These are phyloP conservation scores for Lycaon pictus DNA, from an alignment of 2,113 vertebrate species.

Conservation along the genomic window DNA sequence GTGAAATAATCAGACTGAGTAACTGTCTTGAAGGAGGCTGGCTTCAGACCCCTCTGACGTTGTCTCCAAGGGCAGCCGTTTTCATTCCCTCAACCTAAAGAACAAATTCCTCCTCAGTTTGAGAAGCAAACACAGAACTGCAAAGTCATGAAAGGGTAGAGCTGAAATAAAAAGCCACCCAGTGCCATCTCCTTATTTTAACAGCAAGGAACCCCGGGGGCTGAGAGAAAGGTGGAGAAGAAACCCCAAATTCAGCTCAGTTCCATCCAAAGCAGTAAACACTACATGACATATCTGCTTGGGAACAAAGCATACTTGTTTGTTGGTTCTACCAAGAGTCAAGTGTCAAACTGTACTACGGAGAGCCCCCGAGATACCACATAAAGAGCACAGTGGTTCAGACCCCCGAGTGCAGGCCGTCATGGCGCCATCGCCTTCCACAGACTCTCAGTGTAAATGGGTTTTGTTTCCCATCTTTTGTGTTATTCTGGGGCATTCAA, in stretches of 20 bases:
- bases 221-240: conserved; percentile 13
- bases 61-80: not conserved
- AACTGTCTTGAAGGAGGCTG: conserved; percentile 36
- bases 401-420: not conserved
- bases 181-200: not conserved
- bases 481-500: not conserved
- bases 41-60: not conserved
- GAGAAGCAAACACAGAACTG: conserved; percentile 51
- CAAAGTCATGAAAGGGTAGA: conserved; percentile 47
- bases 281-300: not conserved
- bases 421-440: not conserved
- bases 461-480: conserved; percentile 11
- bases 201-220: not conserved
- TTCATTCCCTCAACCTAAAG: conserved; percentile 7
- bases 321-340: not conserved
- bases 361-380: not conserved
- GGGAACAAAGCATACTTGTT: not conserved
- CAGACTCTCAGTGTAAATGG: not conserved
- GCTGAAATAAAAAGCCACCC: conserved; percentile 34
- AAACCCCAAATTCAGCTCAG: not conserved
- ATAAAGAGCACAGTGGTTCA: accelerated
- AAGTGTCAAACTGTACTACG: not conserved
- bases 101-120: conserved; percentile 55
- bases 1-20: conserved; percentile 53
- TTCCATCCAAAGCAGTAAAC: not conserved